Evolutionary conservation across 1,140 invertebrate species (phyloP), one percentile per base, ranked within the genome.

Genomic region (Calephelis virginiensis): DNA sequence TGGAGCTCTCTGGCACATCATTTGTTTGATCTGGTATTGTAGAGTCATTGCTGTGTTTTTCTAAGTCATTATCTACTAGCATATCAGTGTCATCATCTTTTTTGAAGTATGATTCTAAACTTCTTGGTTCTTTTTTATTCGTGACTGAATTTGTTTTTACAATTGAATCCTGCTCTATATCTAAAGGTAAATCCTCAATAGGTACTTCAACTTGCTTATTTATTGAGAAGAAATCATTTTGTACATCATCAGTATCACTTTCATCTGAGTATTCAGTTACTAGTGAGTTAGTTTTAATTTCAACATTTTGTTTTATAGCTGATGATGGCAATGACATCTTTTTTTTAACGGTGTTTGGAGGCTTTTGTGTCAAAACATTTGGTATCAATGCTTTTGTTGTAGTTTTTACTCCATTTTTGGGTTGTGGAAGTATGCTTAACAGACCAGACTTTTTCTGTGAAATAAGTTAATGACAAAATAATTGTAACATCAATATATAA

Each of bases 181-280:
- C 75, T 64, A 84, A 68, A 11, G 81, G 78, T 61, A 80, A 40
- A 14, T 86, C 80, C 60, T 76, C 77, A 43, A 72, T 14, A 12
- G 77, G 69, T 61, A 78, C 10, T 59, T 81, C 74, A 48, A 77
- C 66, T 12, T 74, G 70, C 75, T 90, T 87, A 67, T 93, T 90
- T 48, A 93, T 83, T 6, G 93, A 93, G 70, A 93, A 93, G 80
- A 93, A 93, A 70, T 93, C 93, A 70, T 83, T 86, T 62, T 83
- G 75, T 37, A 87, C 73, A 37, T 90, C 89, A 8, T 91, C 92
- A 77, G 80, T 86, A 14, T 89, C 90, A 77, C 86, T 92, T 0
- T 91, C 85, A 80, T 92, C 90, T 37, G 90, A 91, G 63, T 83
- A 81, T 11, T 83, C 76, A 63, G 74, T 80, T 14, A 75, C 56